phyloP scores from a whole-genome alignment of 2,113 vertebrate species.

The Pagrus major region DNA sequence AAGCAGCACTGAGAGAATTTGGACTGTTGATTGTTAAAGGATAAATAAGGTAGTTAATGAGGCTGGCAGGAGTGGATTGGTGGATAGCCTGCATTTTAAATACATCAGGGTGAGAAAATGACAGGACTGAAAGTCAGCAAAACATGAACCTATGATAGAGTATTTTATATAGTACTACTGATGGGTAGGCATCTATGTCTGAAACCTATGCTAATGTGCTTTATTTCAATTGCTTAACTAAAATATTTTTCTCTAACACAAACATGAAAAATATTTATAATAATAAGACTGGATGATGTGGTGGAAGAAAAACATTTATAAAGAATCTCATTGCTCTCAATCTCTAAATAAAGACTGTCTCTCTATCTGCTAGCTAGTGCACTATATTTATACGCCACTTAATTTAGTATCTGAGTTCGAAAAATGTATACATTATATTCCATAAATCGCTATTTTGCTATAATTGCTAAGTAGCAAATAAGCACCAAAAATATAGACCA shows the following conservation, averaged over 20 bases:
- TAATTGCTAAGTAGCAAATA: not conserved
- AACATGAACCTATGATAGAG: not conserved
- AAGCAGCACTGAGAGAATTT: constrained; percentile 63
- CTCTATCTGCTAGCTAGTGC: no score
- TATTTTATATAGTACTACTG: not conserved
- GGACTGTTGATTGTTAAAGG: constrained; percentile 56
- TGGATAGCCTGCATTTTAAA: constrained; percentile 31
- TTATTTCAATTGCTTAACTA: not conserved
- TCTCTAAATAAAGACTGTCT: not conserved
- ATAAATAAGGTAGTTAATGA: constrained; percentile 74
- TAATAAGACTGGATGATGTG: not conserved
- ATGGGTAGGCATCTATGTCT: not conserved
- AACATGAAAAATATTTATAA: no score
- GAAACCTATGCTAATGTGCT: not conserved
- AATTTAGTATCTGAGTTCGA: no score
- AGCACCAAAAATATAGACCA: not conserved
- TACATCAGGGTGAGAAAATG: constrained; percentile 12
- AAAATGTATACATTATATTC: no score
- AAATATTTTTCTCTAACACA: not conserved
- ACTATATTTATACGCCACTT: no score
- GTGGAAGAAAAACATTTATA: not conserved
- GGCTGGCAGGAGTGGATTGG: constrained; percentile 42
- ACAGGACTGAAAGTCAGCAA: not conserved
- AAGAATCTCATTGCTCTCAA: not conserved
- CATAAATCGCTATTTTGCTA: no score